These are phyloP conservation scores for Acanthopagrus latus DNA, from an alignment of 2,797 vertebrate species.

Conservation along the genomic window DNA sequence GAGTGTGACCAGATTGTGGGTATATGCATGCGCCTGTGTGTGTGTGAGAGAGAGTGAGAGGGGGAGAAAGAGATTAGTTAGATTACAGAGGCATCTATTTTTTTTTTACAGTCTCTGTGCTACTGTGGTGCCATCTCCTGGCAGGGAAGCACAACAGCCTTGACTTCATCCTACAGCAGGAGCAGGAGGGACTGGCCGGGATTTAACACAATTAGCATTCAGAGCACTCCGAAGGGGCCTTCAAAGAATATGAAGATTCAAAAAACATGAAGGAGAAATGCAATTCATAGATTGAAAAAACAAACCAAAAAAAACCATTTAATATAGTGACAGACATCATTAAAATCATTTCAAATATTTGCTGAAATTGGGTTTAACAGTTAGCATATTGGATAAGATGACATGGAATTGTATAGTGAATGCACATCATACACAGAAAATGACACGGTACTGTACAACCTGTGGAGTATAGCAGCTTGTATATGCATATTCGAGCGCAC, in stretches of 20 bases:
- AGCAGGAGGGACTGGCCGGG: neutral
- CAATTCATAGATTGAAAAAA: constrained; percentile 26
- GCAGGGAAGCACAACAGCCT: constrained; percentile 42
- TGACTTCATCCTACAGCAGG: constrained; percentile 20
- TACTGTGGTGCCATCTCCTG: constrained; percentile 81
- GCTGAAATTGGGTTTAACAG: constrained; percentile 56
- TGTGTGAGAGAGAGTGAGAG: neutral
- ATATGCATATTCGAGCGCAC: constrained; percentile 67
- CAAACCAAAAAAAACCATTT: constrained; percentile 60
- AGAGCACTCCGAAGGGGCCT: neutral
- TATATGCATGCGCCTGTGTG: constrained; percentile 13
- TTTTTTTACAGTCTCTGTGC: constrained; percentile 52
- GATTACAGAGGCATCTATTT: constrained; percentile 38
- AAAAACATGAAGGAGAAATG: neutral
- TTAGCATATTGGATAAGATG: constrained; percentile 53
- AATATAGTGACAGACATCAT: constrained; percentile 58
- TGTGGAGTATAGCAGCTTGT: constrained; percentile 77
- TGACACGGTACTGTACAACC: constrained; percentile 67
- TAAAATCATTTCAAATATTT: constrained; percentile 44
- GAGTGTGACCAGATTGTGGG: constrained; percentile 15
- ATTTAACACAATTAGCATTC: constrained; percentile 24
- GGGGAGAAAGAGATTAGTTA: constrained; percentile 42
- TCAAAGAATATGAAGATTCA: constrained; percentile 21
- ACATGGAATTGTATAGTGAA: constrained; percentile 33
- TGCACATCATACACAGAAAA: constrained; percentile 60